These are phyloP conservation scores for Onychostruthus taczanowskii DNA, from an alignment of 2,113 vertebrate species.

Conservation along the genomic window DNA sequence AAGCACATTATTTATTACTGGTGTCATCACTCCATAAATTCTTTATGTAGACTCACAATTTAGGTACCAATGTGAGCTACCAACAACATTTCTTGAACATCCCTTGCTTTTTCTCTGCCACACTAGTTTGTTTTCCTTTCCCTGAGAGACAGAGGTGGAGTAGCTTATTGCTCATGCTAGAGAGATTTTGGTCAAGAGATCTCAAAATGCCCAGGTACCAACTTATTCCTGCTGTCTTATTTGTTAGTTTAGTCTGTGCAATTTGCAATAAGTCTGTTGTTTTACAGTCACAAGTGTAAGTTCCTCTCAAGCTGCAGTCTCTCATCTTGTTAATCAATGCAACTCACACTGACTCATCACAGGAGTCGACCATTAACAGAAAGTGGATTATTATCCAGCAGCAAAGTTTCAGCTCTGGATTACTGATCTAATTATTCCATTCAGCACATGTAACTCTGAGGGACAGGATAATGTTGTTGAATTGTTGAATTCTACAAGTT, in stretches of 20 bases:
- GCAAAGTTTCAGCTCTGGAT: neutral
- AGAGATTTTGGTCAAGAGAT: neutral
- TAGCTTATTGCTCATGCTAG: neutral
- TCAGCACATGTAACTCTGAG: neutral
- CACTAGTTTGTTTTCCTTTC: neutral
- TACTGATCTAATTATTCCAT: conserved; percentile 9
- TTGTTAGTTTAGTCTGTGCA: neutral
- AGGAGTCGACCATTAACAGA: neutral
- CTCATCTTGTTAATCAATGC: conserved; percentile 1
- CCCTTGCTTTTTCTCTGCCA: neutral
- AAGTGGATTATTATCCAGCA: neutral
- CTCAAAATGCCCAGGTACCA: neutral
- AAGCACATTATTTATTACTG: neutral
- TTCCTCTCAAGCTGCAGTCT: neutral
- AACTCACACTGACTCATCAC: neutral
- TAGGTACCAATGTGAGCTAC: neutral
- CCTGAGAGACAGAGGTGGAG: neutral
- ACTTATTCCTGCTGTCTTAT: neutral
- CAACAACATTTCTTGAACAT: neutral
- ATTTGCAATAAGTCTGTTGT: neutral
- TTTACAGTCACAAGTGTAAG: neutral
- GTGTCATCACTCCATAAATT: neutral
- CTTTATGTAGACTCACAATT: neutral
- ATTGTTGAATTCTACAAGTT: neutral
- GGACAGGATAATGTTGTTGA: neutral